Evolutionary conservation across 2,113 vertebrate species (phyloP).

Genomic region (Furnarius figulus): DNA sequence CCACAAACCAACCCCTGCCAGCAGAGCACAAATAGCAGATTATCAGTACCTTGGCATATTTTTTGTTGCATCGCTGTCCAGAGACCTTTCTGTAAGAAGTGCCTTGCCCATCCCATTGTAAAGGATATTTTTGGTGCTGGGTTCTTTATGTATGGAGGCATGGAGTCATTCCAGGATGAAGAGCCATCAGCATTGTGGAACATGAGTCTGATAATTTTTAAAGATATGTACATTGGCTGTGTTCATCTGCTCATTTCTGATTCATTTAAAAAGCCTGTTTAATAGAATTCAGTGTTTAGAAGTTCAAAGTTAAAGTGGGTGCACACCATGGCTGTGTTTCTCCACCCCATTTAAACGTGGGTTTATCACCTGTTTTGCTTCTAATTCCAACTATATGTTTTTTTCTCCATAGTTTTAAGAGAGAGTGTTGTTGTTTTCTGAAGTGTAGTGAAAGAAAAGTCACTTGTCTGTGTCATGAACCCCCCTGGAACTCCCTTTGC

Average conservation of each 20-base stretch:
- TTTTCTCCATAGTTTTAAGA: neutral
- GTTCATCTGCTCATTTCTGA: neutral
- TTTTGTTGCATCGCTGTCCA: neutral
- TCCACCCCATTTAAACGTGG: neutral
- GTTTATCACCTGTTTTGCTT: neutral
- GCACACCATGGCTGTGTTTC: fast-evolving
- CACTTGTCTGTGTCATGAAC: neutral
- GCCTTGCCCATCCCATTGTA: neutral
- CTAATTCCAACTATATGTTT: neutral
- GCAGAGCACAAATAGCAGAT: neutral
- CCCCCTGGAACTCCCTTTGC: neutral
- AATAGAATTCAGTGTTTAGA: fast-evolving
- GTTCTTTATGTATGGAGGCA: fast-evolving
- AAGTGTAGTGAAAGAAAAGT: neutral
- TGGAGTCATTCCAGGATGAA: neutral
- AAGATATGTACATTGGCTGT: fast-evolving
- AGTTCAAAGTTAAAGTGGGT: neutral
- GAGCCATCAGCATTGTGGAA: neutral
- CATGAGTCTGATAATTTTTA: neutral
- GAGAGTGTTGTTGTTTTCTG: neutral
- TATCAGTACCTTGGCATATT: neutral
- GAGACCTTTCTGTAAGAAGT: neutral
- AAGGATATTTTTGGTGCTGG: neutral
- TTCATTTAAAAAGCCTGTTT: neutral
- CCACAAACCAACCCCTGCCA: neutral